A percentile compares a stretch with the other conserved stretches of the same genome.
These are phyloP conservation scores for Agrochola litura DNA, from an alignment of 2,888 invertebrate species.

Conservation along the genomic window DNA sequence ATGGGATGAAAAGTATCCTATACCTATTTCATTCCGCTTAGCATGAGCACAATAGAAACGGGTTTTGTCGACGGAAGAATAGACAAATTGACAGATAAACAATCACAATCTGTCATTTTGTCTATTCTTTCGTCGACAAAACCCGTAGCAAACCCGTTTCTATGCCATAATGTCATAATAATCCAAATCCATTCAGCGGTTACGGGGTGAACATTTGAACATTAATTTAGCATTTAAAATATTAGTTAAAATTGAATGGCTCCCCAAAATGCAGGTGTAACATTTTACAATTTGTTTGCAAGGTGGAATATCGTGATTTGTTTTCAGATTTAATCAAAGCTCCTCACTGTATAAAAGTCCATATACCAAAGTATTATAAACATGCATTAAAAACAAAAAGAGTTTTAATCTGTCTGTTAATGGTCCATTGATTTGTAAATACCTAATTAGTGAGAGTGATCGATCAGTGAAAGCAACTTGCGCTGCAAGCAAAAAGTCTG, in stretches of 20 bases:
- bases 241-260: not conserved
- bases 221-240: not conserved
- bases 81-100: too few relatives aligned
- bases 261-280: not conserved
- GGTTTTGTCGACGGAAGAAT: too few relatives aligned
- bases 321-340: not conserved
- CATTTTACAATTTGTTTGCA: not conserved
- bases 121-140: too few relatives aligned
- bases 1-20: not conserved
- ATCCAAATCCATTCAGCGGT: not conserved
- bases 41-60: too few relatives aligned
- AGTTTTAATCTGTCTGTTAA: not conserved
- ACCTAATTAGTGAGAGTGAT: slow-evolving; percentile 23
- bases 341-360: not conserved
- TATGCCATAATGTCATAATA: not conserved
- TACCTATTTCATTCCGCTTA: too few relatives aligned
- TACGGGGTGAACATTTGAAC: not conserved
- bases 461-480: slow-evolving; percentile 28
- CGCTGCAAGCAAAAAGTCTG: slow-evolving; percentile 13
- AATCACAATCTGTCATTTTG: too few relatives aligned
- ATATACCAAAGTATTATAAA: not conserved
- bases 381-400: not conserved
- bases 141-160: too few relatives aligned
- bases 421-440: slow-evolving; percentile 9
- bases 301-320: not conserved